Evolutionary conservation across 1,140 invertebrate genomes (phyloP), one percentile per base, ranked within the genome.

Genomic region (Goniozus legneri): DNA sequence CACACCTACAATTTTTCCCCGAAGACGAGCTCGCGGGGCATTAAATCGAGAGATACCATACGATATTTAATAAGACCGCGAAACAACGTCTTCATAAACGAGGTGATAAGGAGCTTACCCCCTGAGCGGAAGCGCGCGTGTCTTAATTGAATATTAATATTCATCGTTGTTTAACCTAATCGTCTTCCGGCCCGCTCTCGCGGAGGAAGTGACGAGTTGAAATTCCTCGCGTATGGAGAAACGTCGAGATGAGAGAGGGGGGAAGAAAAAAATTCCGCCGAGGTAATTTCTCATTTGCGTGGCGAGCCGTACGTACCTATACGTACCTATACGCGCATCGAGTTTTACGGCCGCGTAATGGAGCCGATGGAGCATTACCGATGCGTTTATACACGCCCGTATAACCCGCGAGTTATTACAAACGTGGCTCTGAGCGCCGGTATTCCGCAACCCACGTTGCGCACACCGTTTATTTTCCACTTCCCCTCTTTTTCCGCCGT

Each of bases 371-470:
- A 52, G 50, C 60, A 60, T 65, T 62, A 45, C 52, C 54, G 57
- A 51, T 49, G 40, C 14, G 16, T 39, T n/a, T n/a, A n/a, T n/a
- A n/a, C n/a, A n/a, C n/a, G 62, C 60, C 56, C 52, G 48, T 57
- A 41, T 67, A 50, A 56, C 56, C 50, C 50, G 52, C 44, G 68
- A 70, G 56, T 71, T 65, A 63, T 71, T 71, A 64, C 65, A 59
- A 66, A n/a, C n/a, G n/a, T n/a, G n/a, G n/a, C n/a, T n/a, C n/a
- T n/a, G n/a, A n/a, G n/a, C 58, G 62, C 68, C 58, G 64, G 69
- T 69, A 69, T 43, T 15, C 37, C 37, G 30, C 15, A 16, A 15
- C 43, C 18, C 36, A n/a, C 24, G n/a, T 13, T 3, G 18, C 21
- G 10, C 48, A 18, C 27, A 4, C 4, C 24, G 4, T 27, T 27